A percentile compares a stretch with the other conserved stretches of the same genome.
Evolutionary conservation across 2,888 invertebrate genomes (phyloP).

Genomic region (Adela reaumurella): DNA sequence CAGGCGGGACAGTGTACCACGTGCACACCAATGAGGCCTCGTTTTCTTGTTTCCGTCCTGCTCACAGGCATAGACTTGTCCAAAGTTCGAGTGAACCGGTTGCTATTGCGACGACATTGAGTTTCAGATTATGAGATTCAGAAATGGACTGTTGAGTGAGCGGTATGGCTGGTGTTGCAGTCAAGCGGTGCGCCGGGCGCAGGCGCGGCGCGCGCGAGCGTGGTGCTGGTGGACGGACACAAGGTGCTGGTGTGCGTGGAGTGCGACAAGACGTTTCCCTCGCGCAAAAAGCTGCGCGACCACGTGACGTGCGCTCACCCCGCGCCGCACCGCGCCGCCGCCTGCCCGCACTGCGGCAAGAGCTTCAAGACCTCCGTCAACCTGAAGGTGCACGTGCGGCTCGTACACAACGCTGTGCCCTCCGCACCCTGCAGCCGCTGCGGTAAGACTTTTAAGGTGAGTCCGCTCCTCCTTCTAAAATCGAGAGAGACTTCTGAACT

Average conservation of each 20-base stretch:
- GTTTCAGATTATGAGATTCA: too few relatives aligned
- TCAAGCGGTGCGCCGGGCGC: too few relatives aligned
- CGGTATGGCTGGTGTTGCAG: too few relatives aligned
- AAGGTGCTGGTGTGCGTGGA: constrained; percentile 22
- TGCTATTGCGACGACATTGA: too few relatives aligned
- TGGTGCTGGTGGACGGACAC: constrained; percentile 16
- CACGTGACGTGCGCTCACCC: constrained; percentile 45
- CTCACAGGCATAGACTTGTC: too few relatives aligned
- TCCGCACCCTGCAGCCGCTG: constrained; percentile 18
- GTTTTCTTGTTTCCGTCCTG: too few relatives aligned
- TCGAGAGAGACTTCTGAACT: too few relatives aligned
- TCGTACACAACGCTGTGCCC: constrained; percentile 18
- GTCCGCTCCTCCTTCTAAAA: too few relatives aligned
- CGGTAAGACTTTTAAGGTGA: constrained; percentile 18
- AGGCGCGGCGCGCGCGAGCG: background rate
- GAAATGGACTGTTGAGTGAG: too few relatives aligned
- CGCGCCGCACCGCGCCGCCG: constrained; percentile 36
- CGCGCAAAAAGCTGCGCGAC: constrained; percentile 40
- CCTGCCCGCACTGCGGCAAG: constrained; percentile 41
- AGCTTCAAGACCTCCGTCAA: constrained; percentile 32
- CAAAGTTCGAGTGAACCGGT: too few relatives aligned
- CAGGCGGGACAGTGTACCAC: too few relatives aligned
- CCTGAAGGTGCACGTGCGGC: constrained; percentile 20
- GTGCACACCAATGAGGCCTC: background rate
- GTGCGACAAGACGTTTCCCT: constrained; percentile 44